These are phyloP conservation scores for chimpanzee (Pan troglodytes) DNA, from an alignment of 2,113 vertebrate genomes.

Conservation along the genomic window DNA sequence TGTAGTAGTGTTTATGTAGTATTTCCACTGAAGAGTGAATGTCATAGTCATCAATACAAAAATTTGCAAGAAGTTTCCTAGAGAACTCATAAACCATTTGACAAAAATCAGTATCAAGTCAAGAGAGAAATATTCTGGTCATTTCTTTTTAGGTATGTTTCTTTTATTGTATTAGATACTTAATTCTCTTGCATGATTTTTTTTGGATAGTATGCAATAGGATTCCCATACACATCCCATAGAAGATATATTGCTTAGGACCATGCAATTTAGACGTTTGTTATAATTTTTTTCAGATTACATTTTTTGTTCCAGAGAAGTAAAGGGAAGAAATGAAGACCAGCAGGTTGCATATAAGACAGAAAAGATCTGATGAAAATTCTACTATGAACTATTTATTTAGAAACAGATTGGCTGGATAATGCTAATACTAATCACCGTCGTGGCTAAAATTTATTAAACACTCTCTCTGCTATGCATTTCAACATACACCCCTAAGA, in stretches of 20 bases:
- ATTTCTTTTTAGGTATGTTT: neutral
- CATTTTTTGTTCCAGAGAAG: neutral
- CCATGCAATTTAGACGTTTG: neutral
- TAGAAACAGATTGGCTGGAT: neutral
- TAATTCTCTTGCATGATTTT: neutral
- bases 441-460: neutral
- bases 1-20: neutral
- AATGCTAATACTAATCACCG: neutral
- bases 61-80: neutral
- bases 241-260: neutral
- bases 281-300: neutral
- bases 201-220: neutral
- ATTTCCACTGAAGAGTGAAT: neutral
- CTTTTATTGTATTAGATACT: neutral
- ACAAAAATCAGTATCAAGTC: constrained; percentile 32
- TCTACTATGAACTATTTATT: neutral
- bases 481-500: neutral
- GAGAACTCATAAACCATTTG: neutral
- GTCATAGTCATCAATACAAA: neutral
- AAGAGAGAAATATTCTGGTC: neutral
- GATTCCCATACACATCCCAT: neutral
- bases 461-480: neutral
- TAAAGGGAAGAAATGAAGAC: neutral
- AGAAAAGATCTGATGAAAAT: neutral
- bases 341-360: neutral